A percentile compares a stretch with the other conserved stretches of the same genome.
These are phyloP conservation scores for Ondatra zibethicus DNA, from an alignment of 2,113 vertebrate species.

Conservation along the genomic window DNA sequence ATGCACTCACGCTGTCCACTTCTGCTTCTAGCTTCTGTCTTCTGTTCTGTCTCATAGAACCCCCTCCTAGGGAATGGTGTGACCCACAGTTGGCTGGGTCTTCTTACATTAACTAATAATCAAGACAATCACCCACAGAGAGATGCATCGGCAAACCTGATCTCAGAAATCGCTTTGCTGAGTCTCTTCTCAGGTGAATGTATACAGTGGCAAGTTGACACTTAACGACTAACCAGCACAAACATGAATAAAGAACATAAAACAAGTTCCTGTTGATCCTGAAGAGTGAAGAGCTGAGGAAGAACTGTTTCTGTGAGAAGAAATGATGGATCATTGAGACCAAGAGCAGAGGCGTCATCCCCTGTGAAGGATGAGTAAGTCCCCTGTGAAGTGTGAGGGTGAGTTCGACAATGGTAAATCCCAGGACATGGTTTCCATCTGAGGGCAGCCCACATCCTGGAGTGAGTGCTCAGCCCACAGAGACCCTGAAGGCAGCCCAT, in stretches of 20 bases:
- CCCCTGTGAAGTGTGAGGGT: neutral
- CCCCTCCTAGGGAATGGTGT: neutral
- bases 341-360: neutral
- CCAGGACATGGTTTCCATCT: conserved; percentile 45
- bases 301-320: conserved; percentile 12
- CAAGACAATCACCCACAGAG: neutral
- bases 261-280: neutral
- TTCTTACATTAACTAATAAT: neutral
- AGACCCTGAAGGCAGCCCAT: neutral
- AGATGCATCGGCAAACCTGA: too few species aligned
- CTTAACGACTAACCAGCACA: neutral
- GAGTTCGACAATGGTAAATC: conserved; percentile 10
- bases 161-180: neutral
- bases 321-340: neutral
- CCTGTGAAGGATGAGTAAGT: neutral
- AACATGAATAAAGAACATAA: neutral
- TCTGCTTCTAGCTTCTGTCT: neutral
- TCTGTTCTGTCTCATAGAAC: neutral
- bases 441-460: neutral
- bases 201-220: neutral
- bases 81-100: neutral
- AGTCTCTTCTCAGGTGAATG: neutral
- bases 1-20: too few species aligned
- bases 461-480: neutral
- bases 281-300: conserved; percentile 27